Base-by-base conservation (phyloP, 2,113 vertebrate genomes). In the Takifugu flavidus region DNA sequence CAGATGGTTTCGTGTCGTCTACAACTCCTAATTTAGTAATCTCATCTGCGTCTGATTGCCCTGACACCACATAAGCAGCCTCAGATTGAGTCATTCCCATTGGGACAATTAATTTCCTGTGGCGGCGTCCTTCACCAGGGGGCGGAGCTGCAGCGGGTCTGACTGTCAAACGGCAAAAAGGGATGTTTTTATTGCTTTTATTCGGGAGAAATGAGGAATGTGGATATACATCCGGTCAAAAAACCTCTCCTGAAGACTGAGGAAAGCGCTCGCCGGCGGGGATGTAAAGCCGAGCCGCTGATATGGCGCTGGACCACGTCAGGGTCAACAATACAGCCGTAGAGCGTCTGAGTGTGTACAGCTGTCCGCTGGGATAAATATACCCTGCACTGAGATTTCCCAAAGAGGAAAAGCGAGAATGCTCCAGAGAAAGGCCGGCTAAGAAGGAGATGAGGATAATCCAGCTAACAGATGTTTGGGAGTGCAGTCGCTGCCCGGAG, bases 381-480 rank as follows among this genome's bases (percentile, higher is more conserved):
- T 31, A 56, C 60, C 53, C 20, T 51, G 68, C 26, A 39, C 70
- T 45, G 50, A 65, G 61, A 62, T 68, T 83, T 74, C 78, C 67
- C 66, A 69, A 65, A 74, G 62, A 75, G 67, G 53, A 75, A 63
- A 73, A 70, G 62, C 15, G 25, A 67, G 78, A 86, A 76, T 26
- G 73, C 72, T 62, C 56, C 59, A 43, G 85, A 85, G 78, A 69
- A 67, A 75, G 59, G 52, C 70, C 1, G 44, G 61, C 52, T 49
- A 71, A 78, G 74, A 63, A 60, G 59, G 74, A 77, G 74, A 77
- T 63, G 83, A 44, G 76, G 64, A 76, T 84, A 87, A 88, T 86
- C 75, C 77, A 71, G 69, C 27, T 13, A 82, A 70, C 84, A 90
- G 84, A 90, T 88, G 86, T 85, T 75, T 67, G 71, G 63, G 60